These are phyloP conservation scores for Anoncus sp. DNA, from an alignment of 2,888 invertebrate genomes.

Conservation along the genomic window DNA sequence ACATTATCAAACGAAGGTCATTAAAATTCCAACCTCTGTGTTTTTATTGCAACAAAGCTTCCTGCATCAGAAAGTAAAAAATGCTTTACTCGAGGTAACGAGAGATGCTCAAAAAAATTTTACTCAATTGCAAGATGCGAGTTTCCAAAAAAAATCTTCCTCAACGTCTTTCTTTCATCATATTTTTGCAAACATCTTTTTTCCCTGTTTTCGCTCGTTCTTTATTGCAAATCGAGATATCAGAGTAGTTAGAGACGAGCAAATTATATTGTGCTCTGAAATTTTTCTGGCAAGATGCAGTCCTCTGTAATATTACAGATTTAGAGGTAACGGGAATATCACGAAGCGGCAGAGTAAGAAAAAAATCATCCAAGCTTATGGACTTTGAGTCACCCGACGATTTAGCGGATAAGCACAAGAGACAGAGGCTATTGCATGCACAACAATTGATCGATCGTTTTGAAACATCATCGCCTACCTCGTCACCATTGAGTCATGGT, in stretches of 20 bases:
- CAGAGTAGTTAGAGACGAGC: constrained; percentile 62
- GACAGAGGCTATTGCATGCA: constrained; percentile 79
- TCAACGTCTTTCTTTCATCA: not conserved
- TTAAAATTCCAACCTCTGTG: too few relatives aligned
- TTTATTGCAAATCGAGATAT: not conserved
- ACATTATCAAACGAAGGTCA: too few relatives aligned
- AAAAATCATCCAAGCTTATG: constrained; percentile 97
- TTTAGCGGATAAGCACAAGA: constrained; percentile 87
- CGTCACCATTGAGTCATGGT: constrained; percentile 51
- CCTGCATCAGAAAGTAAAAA: too few relatives aligned
- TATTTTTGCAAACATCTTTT: not conserved
- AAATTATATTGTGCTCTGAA: constrained; percentile 73
- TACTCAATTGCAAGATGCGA: not conserved
- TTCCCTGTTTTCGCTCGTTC: not conserved
- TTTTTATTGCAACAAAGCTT: too few relatives aligned
- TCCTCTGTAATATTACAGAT: constrained; percentile 84
- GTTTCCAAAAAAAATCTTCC: not conserved
- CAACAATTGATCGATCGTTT: constrained; percentile 79
- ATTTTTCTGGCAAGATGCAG: constrained; percentile 79
- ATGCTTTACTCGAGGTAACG: too few relatives aligned
- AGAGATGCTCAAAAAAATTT: too few relatives aligned
- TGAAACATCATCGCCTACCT: constrained; percentile 73
- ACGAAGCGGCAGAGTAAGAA: constrained; percentile 94
- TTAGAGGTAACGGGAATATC: constrained; percentile 94
- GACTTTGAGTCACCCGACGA: constrained; percentile 97